phyloP scores from a whole-genome alignment of 2,888 invertebrate genomes.

The Aphrophora alni region DNA sequence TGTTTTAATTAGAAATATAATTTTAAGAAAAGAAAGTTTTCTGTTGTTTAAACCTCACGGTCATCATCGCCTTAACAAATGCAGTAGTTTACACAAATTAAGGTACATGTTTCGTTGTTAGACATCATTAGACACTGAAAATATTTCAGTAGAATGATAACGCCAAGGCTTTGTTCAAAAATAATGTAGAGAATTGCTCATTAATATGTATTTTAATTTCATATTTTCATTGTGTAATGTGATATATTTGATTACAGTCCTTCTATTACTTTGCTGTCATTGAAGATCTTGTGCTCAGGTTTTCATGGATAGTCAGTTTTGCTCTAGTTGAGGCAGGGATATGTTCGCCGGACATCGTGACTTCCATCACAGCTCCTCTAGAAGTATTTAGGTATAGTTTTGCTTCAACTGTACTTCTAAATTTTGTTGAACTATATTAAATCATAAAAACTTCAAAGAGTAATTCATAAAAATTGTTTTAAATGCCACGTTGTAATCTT shows the following conservation, averaged over 20 bases:
- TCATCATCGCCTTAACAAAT: no score
- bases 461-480: not conserved
- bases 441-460: no score
- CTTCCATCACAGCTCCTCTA: conserved; percentile 68
- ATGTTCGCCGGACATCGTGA: conserved; percentile 70
- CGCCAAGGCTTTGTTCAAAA: no score
- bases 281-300: conserved; percentile 79
- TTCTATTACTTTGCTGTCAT: conserved; percentile 86
- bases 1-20: no score
- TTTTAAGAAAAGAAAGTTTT: no score
- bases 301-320: conserved; percentile 78
- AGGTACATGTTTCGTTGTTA: no score
- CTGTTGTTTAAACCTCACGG: no score
- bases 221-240: not conserved
- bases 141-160: no score
- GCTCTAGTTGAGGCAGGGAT: conserved; percentile 70
- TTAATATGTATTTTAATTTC: conserved; percentile 10
- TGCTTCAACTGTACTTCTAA: conserved; percentile 14
- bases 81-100: no score
- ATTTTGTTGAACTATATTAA: not conserved
- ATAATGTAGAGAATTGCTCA: no score
- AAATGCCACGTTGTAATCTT: not conserved
- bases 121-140: no score
- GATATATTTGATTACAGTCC: conserved; percentile 58
- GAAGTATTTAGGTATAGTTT: conserved; percentile 72